Base-by-base conservation (phyloP, 2,113 vertebrate genomes). In the Cephalopterus ornatus region DNA sequence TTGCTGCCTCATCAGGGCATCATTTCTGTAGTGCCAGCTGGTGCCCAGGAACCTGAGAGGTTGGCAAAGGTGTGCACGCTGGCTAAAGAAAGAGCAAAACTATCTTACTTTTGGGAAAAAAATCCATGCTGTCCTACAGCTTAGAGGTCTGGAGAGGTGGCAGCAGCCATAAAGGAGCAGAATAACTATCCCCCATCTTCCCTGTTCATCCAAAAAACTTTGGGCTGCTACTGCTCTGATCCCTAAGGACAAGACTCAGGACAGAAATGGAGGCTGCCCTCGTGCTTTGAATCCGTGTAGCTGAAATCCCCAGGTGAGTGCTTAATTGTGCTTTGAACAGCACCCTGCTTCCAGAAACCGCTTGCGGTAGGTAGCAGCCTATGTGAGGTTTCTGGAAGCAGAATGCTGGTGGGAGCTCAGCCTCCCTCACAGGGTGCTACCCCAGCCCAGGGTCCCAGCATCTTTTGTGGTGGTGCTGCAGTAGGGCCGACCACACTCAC, bases 401-500 rank as follows among this genome's bases (percentile, higher is more conserved):
- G 6, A 8, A 15, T 47, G 49, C 47, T 79, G 42, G 67, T 41
- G 19, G 28, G 20, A 67, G 16, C 47, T 23, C 22, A 71, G 42
- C 1, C 16, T 13, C 8, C 1, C 16, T 42, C 2, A 0, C 8
- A 3, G 2, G 5, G 13, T 63, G 32, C 62, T 35, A 22, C 27
- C 16, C 32, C 3, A 3, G 5, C 46, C 56, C 33, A 30, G 58
- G 19, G 18, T 33, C n/a, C 13, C 3, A 2, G 50, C 42, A 30
- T 14, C 2, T 0, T 8, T 7, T 28, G 11, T 12, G 3, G 11
- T 12, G 3, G 23, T 30, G 53, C 56, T 82, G 66, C 56, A 39
- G n/a, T 2, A 24, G 14, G 13, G 28, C 33, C 0, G 0, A 6
- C 22, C 5, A 1, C 21, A 14, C 50, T 47, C 59, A 15, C 32